These are phyloP conservation scores for Aspiorhynchus laticeps DNA, from an alignment of 2,113 vertebrate species.

Conservation along the genomic window DNA sequence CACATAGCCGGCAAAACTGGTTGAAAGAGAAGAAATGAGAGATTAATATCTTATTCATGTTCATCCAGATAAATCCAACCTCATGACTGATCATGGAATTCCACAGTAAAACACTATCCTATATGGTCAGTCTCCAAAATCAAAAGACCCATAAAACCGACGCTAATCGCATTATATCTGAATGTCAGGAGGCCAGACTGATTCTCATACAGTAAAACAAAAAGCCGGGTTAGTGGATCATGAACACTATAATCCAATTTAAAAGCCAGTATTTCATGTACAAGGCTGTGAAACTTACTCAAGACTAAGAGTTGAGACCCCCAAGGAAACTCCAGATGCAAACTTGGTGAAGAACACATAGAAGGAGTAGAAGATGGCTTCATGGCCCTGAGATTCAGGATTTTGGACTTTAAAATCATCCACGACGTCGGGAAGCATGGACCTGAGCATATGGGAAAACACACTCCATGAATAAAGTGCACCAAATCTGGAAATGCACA, in stretches of 20 bases:
- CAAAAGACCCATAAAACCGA: too few species aligned
- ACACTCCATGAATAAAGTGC: not conserved
- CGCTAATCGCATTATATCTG: conserved; percentile 45
- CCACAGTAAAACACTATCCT: not conserved
- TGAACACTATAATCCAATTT: conserved; percentile 11
- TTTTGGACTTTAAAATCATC: conserved; percentile 94
- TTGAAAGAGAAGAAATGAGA: not conserved
- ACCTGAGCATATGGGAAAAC: conserved; percentile 74
- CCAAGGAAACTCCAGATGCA: conserved; percentile 91
- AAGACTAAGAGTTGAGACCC: conserved; percentile 94
- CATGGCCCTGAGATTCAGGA: conserved; percentile 81
- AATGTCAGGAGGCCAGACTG: conserved; percentile 5
- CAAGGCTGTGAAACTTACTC: conserved; percentile 80
- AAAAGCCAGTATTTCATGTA: conserved; percentile 2
- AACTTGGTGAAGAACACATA: conserved; percentile 99
- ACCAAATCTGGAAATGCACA: not conserved
- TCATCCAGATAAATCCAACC: conserved; percentile 16
- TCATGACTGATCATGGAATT: not conserved
- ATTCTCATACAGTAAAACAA: conserved; percentile 11
- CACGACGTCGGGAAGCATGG: conserved; percentile 94
- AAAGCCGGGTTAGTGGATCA: conserved; percentile 17
- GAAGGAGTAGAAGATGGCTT: conserved; percentile 98
- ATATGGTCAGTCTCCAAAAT: not conserved
- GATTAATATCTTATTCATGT: conserved; percentile 15
- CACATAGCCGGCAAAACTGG: conserved; percentile 91